Base-by-base conservation (phyloP, 2,113 vertebrate species). In the Ardeotis arabs region DNA sequence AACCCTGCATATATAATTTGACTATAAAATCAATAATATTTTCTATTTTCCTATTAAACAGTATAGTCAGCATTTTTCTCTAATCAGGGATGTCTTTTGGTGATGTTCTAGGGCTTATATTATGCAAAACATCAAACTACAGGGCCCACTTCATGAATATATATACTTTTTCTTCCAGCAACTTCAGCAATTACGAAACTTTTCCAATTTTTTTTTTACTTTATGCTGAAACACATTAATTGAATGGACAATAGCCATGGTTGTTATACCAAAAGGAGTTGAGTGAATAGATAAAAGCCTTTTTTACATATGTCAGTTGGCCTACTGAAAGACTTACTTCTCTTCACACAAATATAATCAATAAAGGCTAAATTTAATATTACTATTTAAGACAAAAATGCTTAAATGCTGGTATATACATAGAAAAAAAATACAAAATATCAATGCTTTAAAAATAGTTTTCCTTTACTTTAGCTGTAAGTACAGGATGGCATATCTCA, bases 1-100 rank as follows among this genome's bases (percentile, higher is more conserved):
- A 94, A 89, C 35, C 31, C 81, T 84, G 47, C 52, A 91, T 76
- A 82, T 90, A 84, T 77, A 91, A 91, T 96, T 97, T 93, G 83
- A 81, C 50, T 84, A 90, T 85, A 80, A 93, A 90, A 94, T 91
- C 73, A 88, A 87, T 88, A 94, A 79, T 70, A 55, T 72, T 90
- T 88, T 92, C 60, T 77, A n/a, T 74, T 93, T 92, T 92, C 68
- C 41, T 74, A 73, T 87, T 91, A 95, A 96, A 62, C 12, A 87
- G 92, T 77, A 74, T 35, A 82, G 72, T 92, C 82, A 95, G 91
- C 84, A 93, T 53, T 91, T 92, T 96, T 67, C 31, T 92, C 17
- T 82, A 92, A 93, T 74, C 58, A 76, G 18, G 41, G 10, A 31
- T 94, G 52, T n/a, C 35, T 90, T 96, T 69, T 82, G 69, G 58